Evolutionary conservation across 2,888 invertebrate species (phyloP), one percentile per base, ranked within the genome.

Genomic region (Druceiella hillmani): DNA sequence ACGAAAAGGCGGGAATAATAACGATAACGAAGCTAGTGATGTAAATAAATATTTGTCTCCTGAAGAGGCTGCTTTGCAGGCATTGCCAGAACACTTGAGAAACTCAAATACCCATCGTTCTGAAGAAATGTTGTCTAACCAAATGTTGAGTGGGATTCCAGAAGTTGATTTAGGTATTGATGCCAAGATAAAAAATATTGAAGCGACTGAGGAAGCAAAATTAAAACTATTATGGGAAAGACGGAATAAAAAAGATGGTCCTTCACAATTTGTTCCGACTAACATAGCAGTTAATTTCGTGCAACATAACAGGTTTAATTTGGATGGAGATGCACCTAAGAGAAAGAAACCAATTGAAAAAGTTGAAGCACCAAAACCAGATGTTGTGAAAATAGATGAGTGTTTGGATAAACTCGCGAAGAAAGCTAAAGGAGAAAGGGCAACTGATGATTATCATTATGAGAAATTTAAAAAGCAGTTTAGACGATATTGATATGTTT

Each of bases 141-240:
- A 99, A 74, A 99, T 99, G 99, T 74, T 99, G 3, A 97, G 93
- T 57, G 99, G 99, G 22, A 99, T 99, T 49, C 99, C 99, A 0
- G 99, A 99, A 74, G 92, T 99, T 0, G 98, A 99, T 66, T 76
- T 99, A 35, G 99, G 99, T n/a, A 95, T 99, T 51, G 94, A 97
- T 55, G 94, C 94, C 0, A 97, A 99, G 72, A 99, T 99, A 45
- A 85, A 84, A 56, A 99, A 99, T 61, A 99, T 99, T 50, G 95
- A 99, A 75, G 94, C 95, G 1, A 99, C 99, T 0, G 99, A 99
- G 64, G 95, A 94, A 56, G 97, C 98, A 0, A 99, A 98, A 66
- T 81, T 94, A 60, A 88, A 85, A 61, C 67, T 99, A 20, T 57
- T 98, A 12, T 83, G 87, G 74, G 94, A 95, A 51, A 79, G 87